These are phyloP conservation scores for Phalacrocorax carbo DNA, from an alignment of 2,113 vertebrate genomes.

Conservation along the genomic window DNA sequence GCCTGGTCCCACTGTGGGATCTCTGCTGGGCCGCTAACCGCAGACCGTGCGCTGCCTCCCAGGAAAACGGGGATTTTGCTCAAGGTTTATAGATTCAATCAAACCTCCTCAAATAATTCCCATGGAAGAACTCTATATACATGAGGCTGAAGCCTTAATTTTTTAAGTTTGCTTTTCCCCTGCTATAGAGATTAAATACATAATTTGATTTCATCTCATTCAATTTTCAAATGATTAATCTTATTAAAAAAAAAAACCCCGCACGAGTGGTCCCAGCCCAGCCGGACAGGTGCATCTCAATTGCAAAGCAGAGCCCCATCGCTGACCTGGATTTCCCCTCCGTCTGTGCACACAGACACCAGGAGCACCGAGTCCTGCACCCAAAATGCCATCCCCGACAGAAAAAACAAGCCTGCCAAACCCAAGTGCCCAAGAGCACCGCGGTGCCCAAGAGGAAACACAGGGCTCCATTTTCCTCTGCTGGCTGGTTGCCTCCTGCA, in stretches of 20 bases:
- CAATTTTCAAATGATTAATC: conserved; percentile 11
- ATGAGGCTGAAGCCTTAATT: conserved; percentile 47
- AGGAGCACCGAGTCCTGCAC: background rate
- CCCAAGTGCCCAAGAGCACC: background rate
- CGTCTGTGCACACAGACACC: background rate
- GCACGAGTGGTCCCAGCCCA: background rate
- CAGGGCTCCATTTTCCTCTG: background rate
- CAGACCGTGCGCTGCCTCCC: background rate
- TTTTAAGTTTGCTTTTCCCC: conserved; percentile 56
- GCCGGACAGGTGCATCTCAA: background rate
- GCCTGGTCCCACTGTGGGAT: background rate
- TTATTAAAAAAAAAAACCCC: background rate
- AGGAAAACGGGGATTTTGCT: conserved; percentile 21
- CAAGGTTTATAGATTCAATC: conserved; percentile 67
- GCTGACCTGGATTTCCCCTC: background rate
- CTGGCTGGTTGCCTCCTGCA: background rate
- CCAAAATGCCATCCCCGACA: background rate
- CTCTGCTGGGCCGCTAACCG: background rate
- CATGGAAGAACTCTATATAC: conserved; percentile 17
- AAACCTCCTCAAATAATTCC: conserved; percentile 41
- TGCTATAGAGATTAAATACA: conserved; percentile 34
- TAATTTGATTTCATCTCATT: conserved; percentile 39
- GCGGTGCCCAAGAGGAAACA: background rate
- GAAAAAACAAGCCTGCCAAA: background rate
- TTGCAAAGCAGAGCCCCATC: background rate